A percentile compares a stretch with the other conserved stretches of the same genome.
Evolutionary conservation across 2,113 vertebrate genomes (phyloP).

Genomic region (Heteronetta atricapilla): DNA sequence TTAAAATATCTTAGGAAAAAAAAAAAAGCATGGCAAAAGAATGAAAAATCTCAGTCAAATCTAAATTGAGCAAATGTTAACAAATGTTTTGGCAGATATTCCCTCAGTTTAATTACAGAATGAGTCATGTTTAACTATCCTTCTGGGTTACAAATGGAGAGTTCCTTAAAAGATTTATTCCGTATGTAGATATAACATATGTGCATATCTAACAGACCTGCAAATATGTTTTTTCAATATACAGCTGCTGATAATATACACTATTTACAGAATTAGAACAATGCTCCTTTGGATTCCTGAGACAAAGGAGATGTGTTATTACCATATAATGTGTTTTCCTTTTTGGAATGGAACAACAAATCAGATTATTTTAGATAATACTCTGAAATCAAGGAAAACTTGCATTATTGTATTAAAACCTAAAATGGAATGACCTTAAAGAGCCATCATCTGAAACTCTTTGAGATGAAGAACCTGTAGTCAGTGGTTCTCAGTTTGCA

Average conservation of each 20-base stretch:
- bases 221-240: not conserved
- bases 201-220: not conserved
- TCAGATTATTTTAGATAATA: constrained; percentile 29
- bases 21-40: not conserved
- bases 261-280: not conserved
- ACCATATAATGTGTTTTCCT: not conserved
- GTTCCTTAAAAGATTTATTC: not conserved
- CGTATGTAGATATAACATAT: not conserved
- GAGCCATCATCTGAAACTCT: not conserved
- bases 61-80: not conserved
- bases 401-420: not conserved
- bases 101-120: not conserved
- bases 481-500: not conserved
- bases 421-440: not conserved
- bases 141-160: not conserved
- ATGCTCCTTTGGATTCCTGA: not conserved
- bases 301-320: not conserved
- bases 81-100: not conserved
- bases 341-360: constrained; percentile 8
- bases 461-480: not conserved
- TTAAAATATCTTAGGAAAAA: not conserved
- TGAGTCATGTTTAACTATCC: not conserved
- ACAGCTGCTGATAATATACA: not conserved
- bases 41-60: not conserved
- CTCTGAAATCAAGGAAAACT: not conserved